Evolutionary conservation across 2,888 invertebrate species (phyloP).

Genomic region (Ornithoptera priamus): DNA sequence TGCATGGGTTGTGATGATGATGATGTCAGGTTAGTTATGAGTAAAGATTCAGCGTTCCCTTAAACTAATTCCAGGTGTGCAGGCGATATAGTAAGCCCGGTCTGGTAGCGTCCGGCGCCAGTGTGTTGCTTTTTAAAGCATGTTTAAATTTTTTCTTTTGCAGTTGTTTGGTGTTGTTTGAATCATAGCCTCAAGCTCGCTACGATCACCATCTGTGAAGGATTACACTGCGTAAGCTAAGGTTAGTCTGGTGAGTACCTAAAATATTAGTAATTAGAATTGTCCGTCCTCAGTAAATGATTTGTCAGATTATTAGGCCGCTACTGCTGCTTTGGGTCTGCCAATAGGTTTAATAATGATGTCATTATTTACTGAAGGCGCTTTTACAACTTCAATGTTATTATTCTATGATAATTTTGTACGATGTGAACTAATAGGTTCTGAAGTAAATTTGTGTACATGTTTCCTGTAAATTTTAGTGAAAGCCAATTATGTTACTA

Average conservation of each 20-base stretch:
- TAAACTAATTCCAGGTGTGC: slow-evolving; percentile 75
- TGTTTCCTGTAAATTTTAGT: slow-evolving; percentile 6
- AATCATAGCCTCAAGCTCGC: slow-evolving; percentile 81
- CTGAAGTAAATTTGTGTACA: slow-evolving; percentile 3
- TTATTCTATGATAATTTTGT: too few species aligned
- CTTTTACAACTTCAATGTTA: background rate
- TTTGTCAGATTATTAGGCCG: background rate
- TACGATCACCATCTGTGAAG: slow-evolving; percentile 81
- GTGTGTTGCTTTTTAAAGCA: slow-evolving; percentile 77
- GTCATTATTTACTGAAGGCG: slow-evolving; percentile 7
- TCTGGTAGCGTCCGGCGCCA: slow-evolving; percentile 63
- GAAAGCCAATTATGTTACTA: slow-evolving; percentile 28
- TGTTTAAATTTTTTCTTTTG: slow-evolving; percentile 81
- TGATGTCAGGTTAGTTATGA: slow-evolving; percentile 54
- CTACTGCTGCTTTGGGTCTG: background rate
- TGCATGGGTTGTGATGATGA: slow-evolving; percentile 49
- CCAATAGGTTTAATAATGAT: too few species aligned
- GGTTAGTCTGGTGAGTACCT: slow-evolving; percentile 62
- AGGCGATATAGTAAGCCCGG: slow-evolving; percentile 76
- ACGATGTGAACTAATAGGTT: background rate
- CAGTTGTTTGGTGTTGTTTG: slow-evolving; percentile 81
- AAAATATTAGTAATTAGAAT: slow-evolving; percentile 33
- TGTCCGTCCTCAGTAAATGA: slow-evolving; percentile 19
- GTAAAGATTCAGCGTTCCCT: slow-evolving; percentile 67
- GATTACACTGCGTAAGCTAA: slow-evolving; percentile 76